phyloP scores from a whole-genome alignment of 2,888 invertebrate species.

The Ptychoptera contaminata region DNA sequence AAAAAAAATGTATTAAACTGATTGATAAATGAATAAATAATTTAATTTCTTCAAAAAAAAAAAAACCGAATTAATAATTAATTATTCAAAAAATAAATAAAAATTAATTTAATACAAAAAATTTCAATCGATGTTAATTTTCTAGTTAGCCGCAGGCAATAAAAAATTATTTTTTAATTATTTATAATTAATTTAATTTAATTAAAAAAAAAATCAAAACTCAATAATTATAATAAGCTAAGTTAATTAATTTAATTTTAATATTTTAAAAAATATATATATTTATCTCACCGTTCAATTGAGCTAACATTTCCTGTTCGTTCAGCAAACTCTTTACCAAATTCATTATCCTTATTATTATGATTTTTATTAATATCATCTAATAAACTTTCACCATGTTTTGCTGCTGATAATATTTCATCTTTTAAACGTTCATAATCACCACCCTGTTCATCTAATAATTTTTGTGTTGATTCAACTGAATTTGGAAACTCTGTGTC shows the following conservation, averaged over 20 bases:
- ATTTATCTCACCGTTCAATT: constrained; percentile 73
- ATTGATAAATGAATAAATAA: neutral
- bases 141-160: too few relatives aligned
- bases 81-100: neutral
- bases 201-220: too few relatives aligned
- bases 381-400: constrained; percentile 77
- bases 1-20: too few relatives aligned
- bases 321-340: constrained; percentile 42
- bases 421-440: constrained; percentile 44
- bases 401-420: constrained; percentile 72
- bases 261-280: too few relatives aligned
- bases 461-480: constrained; percentile 72
- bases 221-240: too few relatives aligned
- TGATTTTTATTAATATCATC: constrained; percentile 49
- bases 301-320: constrained; percentile 79
- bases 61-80: neutral
- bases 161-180: too few relatives aligned
- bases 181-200: too few relatives aligned
- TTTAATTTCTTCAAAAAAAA: neutral
- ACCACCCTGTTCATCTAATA: constrained; percentile 67
- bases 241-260: neutral
- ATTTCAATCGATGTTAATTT: too few relatives aligned
- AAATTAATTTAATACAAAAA: too few relatives aligned
- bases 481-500: constrained; percentile 92
- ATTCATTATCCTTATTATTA: constrained; percentile 11